A percentile compares a stretch with the other conserved stretches of the same genome.
Evolutionary conservation across 2,113 vertebrate genomes (phyloP).

Genomic region (Vidua chalybeata): DNA sequence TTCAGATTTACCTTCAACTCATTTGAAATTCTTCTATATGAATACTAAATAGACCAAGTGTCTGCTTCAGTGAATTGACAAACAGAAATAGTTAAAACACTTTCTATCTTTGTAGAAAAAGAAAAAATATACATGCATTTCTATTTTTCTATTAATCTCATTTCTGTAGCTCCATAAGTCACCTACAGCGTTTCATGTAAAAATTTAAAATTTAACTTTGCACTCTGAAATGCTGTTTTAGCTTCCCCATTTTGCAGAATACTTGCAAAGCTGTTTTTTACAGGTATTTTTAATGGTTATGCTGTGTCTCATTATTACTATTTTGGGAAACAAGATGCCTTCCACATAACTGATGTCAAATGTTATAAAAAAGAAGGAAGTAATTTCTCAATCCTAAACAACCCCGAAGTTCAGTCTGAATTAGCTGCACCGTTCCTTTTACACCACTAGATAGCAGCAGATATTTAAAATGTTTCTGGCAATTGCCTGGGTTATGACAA

Average conservation of each 20-base stretch:
- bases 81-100: background rate
- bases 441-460: slow-evolving; percentile 55
- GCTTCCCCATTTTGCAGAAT: background rate
- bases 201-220: background rate
- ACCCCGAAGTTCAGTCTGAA: background rate
- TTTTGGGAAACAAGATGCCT: background rate
- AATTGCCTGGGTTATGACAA: fast-evolving
- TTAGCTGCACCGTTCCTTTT: background rate
- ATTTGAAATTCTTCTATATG: background rate
- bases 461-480: background rate
- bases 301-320: background rate
- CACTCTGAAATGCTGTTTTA: background rate
- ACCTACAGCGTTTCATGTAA: background rate
- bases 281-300: background rate
- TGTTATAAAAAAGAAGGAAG: background rate
- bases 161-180: background rate
- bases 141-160: background rate
- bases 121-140: background rate
- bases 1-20: background rate
- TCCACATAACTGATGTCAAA: background rate
- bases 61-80: background rate
- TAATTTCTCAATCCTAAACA: background rate
- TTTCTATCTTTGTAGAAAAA: background rate
- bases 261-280: background rate
- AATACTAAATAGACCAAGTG: background rate